These are phyloP conservation scores for Gadus chalcogrammus DNA, from an alignment of 2,113 vertebrate genomes.

Conservation along the genomic window DNA sequence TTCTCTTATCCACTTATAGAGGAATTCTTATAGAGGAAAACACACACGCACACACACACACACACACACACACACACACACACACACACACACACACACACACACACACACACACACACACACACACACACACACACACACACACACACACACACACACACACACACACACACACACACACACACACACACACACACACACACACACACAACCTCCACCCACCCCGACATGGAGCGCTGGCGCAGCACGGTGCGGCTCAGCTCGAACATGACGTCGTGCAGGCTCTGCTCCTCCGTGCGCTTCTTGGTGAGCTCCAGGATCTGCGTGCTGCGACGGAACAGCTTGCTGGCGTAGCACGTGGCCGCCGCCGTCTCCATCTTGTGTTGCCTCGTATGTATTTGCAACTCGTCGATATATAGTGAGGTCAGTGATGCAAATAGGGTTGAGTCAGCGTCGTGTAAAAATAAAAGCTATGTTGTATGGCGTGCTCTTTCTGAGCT, in stretches of 20 bases:
- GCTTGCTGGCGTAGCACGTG: slow-evolving; percentile 95
- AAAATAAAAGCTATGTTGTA: not conserved
- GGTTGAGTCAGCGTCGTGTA: not conserved
- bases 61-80: not conserved
- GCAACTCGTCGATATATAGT: not conserved
- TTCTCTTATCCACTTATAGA: not conserved
- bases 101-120: not conserved
- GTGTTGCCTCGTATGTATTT: not conserved
- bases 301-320: slow-evolving; percentile 97
- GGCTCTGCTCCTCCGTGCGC: slow-evolving; percentile 88
- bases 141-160: not conserved
- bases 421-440: not conserved
- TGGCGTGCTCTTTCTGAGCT: not conserved
- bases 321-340: slow-evolving; percentile 89
- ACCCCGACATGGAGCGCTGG: slow-evolving; percentile 85
- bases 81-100: not conserved
- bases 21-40: no score
- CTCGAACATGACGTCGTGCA: slow-evolving; percentile 92
- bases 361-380: slow-evolving; percentile 98
- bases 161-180: no score
- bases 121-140: no score
- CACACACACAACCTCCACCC: not conserved
- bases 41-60: no score
- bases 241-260: slow-evolving; percentile 88
- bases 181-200: no score